Conservation (phyloP, 2,113 vertebrate genomes). For the Gymnorhina tibicen region DNA sequence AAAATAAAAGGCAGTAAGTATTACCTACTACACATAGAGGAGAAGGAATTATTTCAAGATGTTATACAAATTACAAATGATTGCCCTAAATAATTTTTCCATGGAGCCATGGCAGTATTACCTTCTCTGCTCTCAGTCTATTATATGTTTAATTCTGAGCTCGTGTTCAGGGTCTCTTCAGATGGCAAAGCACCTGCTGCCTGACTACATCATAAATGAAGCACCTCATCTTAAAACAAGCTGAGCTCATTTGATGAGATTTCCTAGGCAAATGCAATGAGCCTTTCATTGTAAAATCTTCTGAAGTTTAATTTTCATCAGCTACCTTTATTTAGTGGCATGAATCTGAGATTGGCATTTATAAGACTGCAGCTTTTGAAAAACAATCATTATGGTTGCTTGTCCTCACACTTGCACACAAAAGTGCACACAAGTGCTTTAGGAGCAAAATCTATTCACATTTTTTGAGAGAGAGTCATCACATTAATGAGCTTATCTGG, state of each 20-base stretch:
- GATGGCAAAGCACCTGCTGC: not conserved
- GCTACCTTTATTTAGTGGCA: not conserved
- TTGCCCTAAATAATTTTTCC: not conserved
- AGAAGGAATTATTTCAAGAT: not conserved
- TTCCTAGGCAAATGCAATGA: not conserved
- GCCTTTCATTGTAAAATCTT: not conserved
- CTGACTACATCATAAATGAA: slow-evolving; percentile 2
- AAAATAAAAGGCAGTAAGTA: not conserved
- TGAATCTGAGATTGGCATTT: not conserved
- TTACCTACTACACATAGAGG: not conserved
- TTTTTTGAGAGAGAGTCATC: not conserved
- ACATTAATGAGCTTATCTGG: not conserved
- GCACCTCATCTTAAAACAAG: not conserved
- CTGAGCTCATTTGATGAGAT: not conserved
- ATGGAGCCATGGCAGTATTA: not conserved
- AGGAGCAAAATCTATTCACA: not conserved
- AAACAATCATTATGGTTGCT: not conserved
- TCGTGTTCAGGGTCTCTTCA: not conserved
- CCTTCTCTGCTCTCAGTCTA: not conserved
- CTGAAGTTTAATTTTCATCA: slow-evolving; percentile 4
- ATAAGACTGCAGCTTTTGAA: not conserved
- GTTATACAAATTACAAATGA: not conserved
- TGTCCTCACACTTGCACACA: not conserved
- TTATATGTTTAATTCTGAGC: slow-evolving; percentile 8
- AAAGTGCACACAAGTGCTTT: not conserved